Evolutionary conservation across 1,140 invertebrate species (phyloP).

Genomic region (Zaprionus ghesquierei): DNA sequence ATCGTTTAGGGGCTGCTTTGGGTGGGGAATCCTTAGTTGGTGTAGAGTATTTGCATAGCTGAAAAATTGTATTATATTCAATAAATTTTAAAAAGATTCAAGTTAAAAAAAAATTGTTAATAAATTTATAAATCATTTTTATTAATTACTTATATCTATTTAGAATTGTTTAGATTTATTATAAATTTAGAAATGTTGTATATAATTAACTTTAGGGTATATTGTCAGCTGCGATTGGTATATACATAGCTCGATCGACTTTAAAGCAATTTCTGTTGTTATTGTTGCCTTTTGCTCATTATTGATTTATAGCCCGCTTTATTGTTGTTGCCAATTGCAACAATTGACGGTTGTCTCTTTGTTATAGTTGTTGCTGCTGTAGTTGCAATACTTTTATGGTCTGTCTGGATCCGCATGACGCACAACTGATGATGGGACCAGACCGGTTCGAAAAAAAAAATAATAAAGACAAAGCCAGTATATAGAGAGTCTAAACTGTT

Average conservation of each 20-base stretch:
- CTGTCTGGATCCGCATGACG: constrained; percentile 56
- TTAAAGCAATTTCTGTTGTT: background rate
- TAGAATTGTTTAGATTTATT: too few relatives aligned
- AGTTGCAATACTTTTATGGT: constrained; percentile 62
- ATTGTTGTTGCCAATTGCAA: constrained; percentile 41
- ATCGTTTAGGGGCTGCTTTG: background rate
- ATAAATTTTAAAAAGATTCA: background rate
- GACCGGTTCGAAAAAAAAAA: constrained; percentile 62
- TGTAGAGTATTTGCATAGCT: background rate
- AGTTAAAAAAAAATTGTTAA: too few relatives aligned
- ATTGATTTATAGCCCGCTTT: constrained; percentile 71
- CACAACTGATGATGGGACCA: constrained; percentile 51
- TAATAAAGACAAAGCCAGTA: constrained; percentile 57
- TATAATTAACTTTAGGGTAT: background rate
- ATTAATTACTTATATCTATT: too few relatives aligned
- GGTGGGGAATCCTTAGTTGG: background rate
- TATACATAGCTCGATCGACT: background rate
- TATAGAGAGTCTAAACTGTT: constrained; percentile 60
- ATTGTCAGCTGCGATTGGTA: background rate
- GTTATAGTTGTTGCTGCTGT: constrained; percentile 40
- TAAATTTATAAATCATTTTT: too few relatives aligned
- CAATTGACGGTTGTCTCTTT: constrained; percentile 29
- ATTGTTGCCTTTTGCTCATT: constrained; percentile 24
- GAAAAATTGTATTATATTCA: background rate
- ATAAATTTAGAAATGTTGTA: too few relatives aligned